Conservation (phyloP, 1,140 invertebrate genomes). For the Lanistes nyassanus region DNA sequence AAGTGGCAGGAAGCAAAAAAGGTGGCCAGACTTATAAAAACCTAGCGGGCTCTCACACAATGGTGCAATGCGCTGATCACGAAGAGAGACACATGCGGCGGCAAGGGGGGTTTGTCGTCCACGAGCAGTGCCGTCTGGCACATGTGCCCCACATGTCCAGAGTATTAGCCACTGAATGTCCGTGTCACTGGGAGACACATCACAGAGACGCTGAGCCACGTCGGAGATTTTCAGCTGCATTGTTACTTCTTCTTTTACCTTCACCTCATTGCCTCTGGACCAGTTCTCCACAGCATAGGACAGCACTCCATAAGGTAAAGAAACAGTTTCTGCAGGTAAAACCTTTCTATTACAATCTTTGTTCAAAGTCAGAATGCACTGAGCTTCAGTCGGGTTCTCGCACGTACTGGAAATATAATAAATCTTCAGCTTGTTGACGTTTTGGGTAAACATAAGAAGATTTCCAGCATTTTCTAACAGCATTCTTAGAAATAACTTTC, state of each 20-base stretch:
- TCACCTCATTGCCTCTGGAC: neutral
- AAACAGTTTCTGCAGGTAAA: neutral
- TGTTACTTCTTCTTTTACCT: conserved; percentile 12
- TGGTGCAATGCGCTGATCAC: neutral
- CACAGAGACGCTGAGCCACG: neutral
- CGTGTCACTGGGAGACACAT: neutral
- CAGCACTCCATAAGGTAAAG: neutral
- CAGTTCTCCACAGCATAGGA: neutral
- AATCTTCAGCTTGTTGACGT: conserved; percentile 51
- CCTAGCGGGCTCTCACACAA: neutral
- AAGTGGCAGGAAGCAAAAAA: conserved; percentile 46
- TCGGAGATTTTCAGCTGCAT: neutral
- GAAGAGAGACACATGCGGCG: conserved; percentile 31
- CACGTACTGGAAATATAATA: conserved; percentile 43
- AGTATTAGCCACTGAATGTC: conserved; percentile 34
- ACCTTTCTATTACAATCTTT: conserved; percentile 15
- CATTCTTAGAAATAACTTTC: conserved; percentile 49
- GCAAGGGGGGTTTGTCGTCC: conserved; percentile 38
- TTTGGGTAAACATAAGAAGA: conserved; percentile 61
- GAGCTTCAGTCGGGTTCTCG: conserved; percentile 4
- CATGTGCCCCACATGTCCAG: conserved; percentile 35
- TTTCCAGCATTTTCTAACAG: conserved; percentile 46
- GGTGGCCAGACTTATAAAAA: conserved; percentile 16
- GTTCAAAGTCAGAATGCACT: conserved; percentile 20
- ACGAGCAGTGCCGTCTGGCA: neutral